These are phyloP conservation scores for Meloidogyne floridensis DNA, from an alignment of 1,140 invertebrate genomes.

Conservation along the genomic window DNA sequence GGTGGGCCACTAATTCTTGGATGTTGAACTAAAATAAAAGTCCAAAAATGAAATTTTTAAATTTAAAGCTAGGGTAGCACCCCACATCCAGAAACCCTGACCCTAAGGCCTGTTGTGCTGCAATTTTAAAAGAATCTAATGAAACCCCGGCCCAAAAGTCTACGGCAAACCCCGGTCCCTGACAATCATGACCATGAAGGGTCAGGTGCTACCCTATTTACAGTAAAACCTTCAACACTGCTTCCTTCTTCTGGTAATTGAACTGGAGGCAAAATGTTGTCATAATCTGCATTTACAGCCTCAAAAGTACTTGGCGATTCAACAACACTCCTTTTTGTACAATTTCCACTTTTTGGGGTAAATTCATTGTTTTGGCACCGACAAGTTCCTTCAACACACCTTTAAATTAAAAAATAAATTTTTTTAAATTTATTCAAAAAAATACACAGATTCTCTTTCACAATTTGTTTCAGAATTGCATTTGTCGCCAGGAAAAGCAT, in stretches of 20 bases:
- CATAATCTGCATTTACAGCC: neutral
- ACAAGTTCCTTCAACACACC: constrained; percentile 52
- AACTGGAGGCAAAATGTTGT: constrained; percentile 2
- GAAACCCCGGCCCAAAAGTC: no score
- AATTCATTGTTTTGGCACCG: constrained; percentile 51
- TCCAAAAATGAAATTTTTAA: neutral
- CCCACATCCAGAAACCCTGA: no score
- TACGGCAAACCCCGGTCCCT: no score
- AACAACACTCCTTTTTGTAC: constrained; percentile 28
- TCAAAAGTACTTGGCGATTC: neutral
- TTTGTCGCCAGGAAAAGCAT: constrained; percentile 47
- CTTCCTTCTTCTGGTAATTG: neutral
- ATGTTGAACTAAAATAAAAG: neutral
- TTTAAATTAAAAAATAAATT: constrained; percentile 23
- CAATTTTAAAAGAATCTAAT: no score
- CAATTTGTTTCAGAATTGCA: constrained; percentile 53
- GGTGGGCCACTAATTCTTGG: constrained; percentile 40
- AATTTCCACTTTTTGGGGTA: constrained; percentile 49
- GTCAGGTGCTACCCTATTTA: neutral
- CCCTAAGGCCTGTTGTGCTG: no score
- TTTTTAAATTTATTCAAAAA: neutral
- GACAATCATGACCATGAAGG: no score
- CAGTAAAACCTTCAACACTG: neutral
- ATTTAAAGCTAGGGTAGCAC: neutral
- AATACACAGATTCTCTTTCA: constrained; percentile 49